A percentile compares a stretch with the other conserved stretches of the same genome.
These are phyloP conservation scores for Pediacus dermestoides DNA, from an alignment of 2,888 invertebrate genomes.

Conservation along the genomic window DNA sequence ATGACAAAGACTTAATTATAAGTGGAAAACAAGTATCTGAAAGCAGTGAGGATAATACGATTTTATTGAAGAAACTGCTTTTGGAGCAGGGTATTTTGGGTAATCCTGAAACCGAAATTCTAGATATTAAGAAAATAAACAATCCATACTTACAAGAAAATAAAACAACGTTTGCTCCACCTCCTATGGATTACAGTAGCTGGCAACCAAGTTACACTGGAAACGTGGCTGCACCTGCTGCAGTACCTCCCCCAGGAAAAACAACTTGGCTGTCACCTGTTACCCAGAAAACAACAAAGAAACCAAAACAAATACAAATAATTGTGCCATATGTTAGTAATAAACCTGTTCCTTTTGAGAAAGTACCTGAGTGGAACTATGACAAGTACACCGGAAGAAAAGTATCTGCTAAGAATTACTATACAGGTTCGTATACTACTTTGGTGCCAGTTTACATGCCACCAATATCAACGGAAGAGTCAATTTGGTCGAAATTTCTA, in stretches of 20 bases:
- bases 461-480: slow-evolving; percentile 37
- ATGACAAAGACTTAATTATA: slow-evolving; percentile 30
- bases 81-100: slow-evolving; percentile 23
- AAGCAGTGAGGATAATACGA: slow-evolving; percentile 29
- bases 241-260: slow-evolving; percentile 36
- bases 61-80: slow-evolving; percentile 47
- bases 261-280: slow-evolving; percentile 35
- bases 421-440: slow-evolving; percentile 34
- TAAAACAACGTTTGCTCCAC: slow-evolving; percentile 29
- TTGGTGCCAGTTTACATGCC: slow-evolving; percentile 41
- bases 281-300: slow-evolving; percentile 41
- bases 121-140: slow-evolving; percentile 20
- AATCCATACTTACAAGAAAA: slow-evolving; percentile 7
- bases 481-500: slow-evolving; percentile 44
- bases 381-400: slow-evolving; percentile 5
- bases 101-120: slow-evolving; percentile 18
- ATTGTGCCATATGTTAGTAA: slow-evolving; percentile 75
- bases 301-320: slow-evolving; percentile 69
- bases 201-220: slow-evolving; percentile 28
- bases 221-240: slow-evolving; percentile 25
- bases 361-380: slow-evolving; percentile 19
- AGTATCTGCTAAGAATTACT: slow-evolving; percentile 9
- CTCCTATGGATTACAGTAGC: slow-evolving; percentile 35
- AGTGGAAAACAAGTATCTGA: slow-evolving; percentile 12
- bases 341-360: slow-evolving; percentile 28